Percentiles rank a stretch among this genome's conserved stretches.
Conservation (phyloP, 2,113 vertebrate genomes). For the Oreochromis spilurus region DNA sequence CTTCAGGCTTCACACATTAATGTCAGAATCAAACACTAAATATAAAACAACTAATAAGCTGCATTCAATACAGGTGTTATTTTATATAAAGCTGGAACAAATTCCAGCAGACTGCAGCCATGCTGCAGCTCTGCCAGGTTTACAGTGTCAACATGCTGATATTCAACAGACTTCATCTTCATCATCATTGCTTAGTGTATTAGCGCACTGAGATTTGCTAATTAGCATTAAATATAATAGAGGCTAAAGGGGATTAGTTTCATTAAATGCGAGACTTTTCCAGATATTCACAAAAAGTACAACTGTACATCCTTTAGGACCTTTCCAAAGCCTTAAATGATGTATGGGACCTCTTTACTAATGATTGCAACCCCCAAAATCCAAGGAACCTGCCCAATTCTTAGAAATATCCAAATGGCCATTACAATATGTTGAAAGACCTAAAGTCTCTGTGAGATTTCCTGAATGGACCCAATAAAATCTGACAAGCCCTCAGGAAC, state of each 20-base stretch:
- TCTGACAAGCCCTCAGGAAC: background rate
- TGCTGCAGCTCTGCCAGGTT: background rate
- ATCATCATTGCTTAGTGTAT: background rate
- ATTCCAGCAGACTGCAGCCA: background rate
- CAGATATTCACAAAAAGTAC: background rate
- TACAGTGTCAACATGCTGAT: background rate
- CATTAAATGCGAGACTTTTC: background rate
- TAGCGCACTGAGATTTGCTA: background rate
- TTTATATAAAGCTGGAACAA: background rate
- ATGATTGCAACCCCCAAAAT: background rate
- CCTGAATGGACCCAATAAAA: background rate
- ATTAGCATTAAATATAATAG: too few species aligned
- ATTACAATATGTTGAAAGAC: background rate
- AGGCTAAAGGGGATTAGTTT: background rate
- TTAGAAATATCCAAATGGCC: background rate
- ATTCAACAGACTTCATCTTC: background rate
- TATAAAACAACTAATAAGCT: background rate
- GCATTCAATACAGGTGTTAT: background rate
- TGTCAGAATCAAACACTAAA: background rate
- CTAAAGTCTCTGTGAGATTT: background rate
- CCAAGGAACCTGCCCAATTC: background rate
- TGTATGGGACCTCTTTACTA: background rate
- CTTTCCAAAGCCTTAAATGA: background rate
- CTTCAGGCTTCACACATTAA: background rate
- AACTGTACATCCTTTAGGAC: background rate